Evolutionary conservation across 2,113 vertebrate species (phyloP), one percentile per base, ranked within the genome.

Genomic region (Gadus chalcogrammus): DNA sequence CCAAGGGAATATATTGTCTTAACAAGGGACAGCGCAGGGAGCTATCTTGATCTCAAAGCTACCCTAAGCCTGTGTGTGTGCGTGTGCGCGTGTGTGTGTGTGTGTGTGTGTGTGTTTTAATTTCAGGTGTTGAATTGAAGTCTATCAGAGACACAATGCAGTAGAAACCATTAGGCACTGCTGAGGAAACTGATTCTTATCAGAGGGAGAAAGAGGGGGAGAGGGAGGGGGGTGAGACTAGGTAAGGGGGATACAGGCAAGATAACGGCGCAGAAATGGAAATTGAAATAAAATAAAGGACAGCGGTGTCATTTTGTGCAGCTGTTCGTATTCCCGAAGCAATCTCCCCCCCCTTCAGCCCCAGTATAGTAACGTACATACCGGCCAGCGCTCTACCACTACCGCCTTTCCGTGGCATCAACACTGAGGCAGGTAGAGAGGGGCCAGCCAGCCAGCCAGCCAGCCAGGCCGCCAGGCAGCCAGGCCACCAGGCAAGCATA

Each of bases 401-500:
- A 9, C 15, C 59, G 28, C 6, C 70, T 63, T 58, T n/a, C 61
- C 20, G 61, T 64, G 42, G 42, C 42, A 11, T 48, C 42, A 48
- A 35, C 31, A 35, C 31, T 35, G 4, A 35, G 11, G 42, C 42
- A 48, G 42, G 42, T 48, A 48, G 42, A 13, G 42, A 48, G 42
- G 42, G 20, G 20, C 20, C 20, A 48, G 65, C 62, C 62, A 82
- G 82, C 20, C 20, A 38, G 38, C 22, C 69, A 24, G 16, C 27
- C 58, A 73, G 69, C 73, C 76, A 73, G 20, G 79, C 67, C 71
- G 67, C 76, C 83, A 85, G 68, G 67, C 69, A 60, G 81, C 68
- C 82, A 79, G 77, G 35, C 83, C 68, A 68, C 81, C 82, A 82
- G 82, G 70, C 78, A 79, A 79, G 85, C 67, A 63, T 79, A 84